These are phyloP conservation scores for Holacanthella duospinosa DNA, from an alignment of 2,888 invertebrate genomes.

Conservation along the genomic window DNA sequence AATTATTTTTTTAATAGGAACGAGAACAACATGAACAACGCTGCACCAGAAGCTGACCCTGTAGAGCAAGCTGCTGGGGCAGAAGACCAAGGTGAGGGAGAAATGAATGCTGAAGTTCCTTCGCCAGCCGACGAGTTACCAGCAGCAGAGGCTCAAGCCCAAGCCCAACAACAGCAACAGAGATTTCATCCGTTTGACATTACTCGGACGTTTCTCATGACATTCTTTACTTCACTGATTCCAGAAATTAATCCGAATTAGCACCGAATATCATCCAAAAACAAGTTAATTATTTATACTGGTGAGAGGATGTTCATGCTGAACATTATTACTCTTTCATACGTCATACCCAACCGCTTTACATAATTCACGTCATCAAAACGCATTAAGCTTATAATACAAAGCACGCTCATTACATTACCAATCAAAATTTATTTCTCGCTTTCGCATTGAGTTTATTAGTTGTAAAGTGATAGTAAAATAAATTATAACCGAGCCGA, in stretches of 20 bases:
- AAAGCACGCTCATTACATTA: background rate
- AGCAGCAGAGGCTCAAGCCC: background rate
- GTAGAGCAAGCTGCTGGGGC: background rate
- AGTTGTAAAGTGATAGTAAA: too few relatives aligned
- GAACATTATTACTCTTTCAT: background rate
- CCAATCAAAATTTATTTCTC: too few relatives aligned
- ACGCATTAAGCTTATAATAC: background rate
- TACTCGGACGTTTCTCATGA: conserved; percentile 79
- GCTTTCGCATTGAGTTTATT: too few relatives aligned
- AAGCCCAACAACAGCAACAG: conserved; percentile 3
- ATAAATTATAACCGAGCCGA: too few relatives aligned
- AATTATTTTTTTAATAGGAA: too few relatives aligned
- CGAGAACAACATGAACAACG: too few relatives aligned
- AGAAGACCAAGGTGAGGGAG: background rate
- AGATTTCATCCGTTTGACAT: conserved; percentile 53
- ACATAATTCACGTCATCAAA: background rate
- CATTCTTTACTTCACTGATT: conserved; percentile 87
- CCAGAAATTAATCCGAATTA: conserved; percentile 62
- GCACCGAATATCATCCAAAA: background rate
- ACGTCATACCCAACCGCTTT: background rate
- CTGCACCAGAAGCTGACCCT: background rate
- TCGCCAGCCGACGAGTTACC: background rate
- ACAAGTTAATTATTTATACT: too few relatives aligned
- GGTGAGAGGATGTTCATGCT: background rate
- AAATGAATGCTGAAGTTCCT: background rate